Evolutionary conservation across 2,888 invertebrate species (phyloP), one percentile per base, ranked within the genome.

Genomic region (Hyposoter dolosus): DNA sequence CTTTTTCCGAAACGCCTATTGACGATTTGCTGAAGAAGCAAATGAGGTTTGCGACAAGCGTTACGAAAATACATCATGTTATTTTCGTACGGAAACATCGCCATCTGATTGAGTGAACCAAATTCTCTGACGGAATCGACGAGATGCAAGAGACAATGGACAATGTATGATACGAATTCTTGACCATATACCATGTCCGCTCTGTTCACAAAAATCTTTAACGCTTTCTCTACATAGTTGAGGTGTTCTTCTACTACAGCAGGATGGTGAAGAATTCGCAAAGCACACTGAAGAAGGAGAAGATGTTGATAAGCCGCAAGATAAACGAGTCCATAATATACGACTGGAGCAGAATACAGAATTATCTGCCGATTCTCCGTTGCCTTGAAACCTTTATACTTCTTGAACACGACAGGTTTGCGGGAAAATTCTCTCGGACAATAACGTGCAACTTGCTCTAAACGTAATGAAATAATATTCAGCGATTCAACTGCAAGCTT

Each of bases 321-420:
- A 71, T n/a, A 9, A 4, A 87, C 35, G 35, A 88, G 77, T 0
- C 69, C 69, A n/a, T 76, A 17, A 28, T 89, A 76, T 9, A 89
- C 87, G 19, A 87, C 87, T 23, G 89, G 86, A 5, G 66, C 90
- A 40, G 88, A n/a, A n/a, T n/a, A n/a, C n/a, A n/a, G n/a, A n/a
- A n/a, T n/a, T n/a, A n/a, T n/a, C n/a, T n/a, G n/a, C 4, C 90
- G 82, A 65, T 88, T 85, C 75, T 90, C 89, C 1, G 91, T 90
- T 15, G 88, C 89, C 84, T 90, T 90, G 69, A 84, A 90, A 3
- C 43, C 71, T 7, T 32, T 17, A 68, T 17, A 71, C 1, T 77
- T 45, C 5, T 77, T 19, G 0, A 82, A 40, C n/a, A 40, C 3
- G 15, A 12, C 12, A 0, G 84, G 81, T 12, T 45, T 28, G 15